phyloP scores from a whole-genome alignment of 2,888 invertebrate species.

The Hydrotaea cyrtoneurina region DNA sequence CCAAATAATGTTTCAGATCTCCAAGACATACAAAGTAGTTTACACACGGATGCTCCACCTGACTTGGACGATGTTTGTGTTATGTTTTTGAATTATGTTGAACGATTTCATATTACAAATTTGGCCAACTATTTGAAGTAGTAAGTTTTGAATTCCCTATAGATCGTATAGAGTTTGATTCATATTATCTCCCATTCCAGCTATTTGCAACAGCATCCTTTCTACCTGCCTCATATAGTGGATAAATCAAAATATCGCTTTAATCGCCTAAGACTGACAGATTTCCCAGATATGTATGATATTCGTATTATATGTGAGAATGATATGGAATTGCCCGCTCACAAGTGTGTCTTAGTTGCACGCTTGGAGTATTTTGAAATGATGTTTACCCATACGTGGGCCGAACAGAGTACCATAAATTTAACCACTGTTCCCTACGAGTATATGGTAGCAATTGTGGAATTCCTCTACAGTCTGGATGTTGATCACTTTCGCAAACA shows the following conservation, averaged over 20 bases:
- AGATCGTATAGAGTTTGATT: not conserved
- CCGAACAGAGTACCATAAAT: conserved; percentile 75
- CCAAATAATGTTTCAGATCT: conserved; percentile 72
- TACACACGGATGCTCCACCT: conserved; percentile 72
- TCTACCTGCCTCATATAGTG: conserved; percentile 69
- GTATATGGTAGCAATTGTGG: conserved; percentile 85
- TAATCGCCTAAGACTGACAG: conserved; percentile 81
- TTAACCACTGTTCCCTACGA: conserved; percentile 77
- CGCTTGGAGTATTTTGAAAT: conserved; percentile 92
- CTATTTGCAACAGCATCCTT: conserved; percentile 69
- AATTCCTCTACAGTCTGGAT: conserved; percentile 89
- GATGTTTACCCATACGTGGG: conserved; percentile 91
- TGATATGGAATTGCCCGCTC: conserved; percentile 83
- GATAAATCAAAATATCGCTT: conserved; percentile 74
- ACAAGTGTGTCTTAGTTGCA: conserved; percentile 90
- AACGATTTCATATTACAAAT: conserved; percentile 76
- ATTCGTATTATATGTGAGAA: conserved; percentile 83
- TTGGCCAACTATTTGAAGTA: conserved; percentile 74
- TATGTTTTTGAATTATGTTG: conserved; percentile 73
- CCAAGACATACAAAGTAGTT: conserved; percentile 75
- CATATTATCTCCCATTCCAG: conserved; percentile 42
- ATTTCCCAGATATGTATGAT: conserved; percentile 83
- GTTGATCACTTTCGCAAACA: conserved; percentile 83
- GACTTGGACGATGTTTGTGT: conserved; percentile 71
- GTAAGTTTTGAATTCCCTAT: conserved; percentile 61